Evolutionary conservation across 1,140 invertebrate species (phyloP).

Genomic region (Pachyrhynchus sulphureomaculatus): DNA sequence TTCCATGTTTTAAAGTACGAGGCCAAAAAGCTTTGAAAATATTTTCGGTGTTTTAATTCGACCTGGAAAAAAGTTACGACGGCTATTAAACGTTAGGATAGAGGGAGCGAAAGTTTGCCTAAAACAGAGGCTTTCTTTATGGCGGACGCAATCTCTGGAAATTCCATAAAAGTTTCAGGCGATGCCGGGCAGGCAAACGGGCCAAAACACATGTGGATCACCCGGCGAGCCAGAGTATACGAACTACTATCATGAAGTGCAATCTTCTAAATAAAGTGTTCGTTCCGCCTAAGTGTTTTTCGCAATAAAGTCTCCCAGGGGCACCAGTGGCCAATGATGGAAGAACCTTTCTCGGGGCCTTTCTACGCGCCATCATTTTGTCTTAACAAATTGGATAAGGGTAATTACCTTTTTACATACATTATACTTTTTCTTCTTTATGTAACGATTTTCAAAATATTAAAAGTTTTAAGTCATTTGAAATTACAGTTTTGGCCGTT

Average conservation of each 20-base stretch:
- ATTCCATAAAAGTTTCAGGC: conserved; percentile 36
- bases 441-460: no score
- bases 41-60: conserved; percentile 14
- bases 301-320: conserved; percentile 45
- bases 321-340: conserved; percentile 24
- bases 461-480: no score
- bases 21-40: conserved; percentile 1
- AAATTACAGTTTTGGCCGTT: no score
- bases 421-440: background rate
- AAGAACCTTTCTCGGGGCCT: conserved; percentile 3
- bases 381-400: conserved; percentile 22
- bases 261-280: conserved; percentile 46
- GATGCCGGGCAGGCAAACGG: conserved; percentile 1
- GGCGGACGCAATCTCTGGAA: conserved; percentile 27
- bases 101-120: conserved; percentile 16
- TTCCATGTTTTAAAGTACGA: background rate
- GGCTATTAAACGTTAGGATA: conserved; percentile 11
- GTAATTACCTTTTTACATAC: conserved; percentile 11
- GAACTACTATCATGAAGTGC: conserved; percentile 44
- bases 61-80: conserved; percentile 21
- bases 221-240: conserved; percentile 23
- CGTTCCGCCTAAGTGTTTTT: conserved; percentile 46
- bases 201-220: conserved; percentile 19
- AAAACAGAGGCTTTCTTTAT: conserved; percentile 19
- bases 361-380: conserved; percentile 12